These are phyloP conservation scores for Eulemur coronatus DNA, from an alignment of 2,797 vertebrate species.

Conservation along the genomic window DNA sequence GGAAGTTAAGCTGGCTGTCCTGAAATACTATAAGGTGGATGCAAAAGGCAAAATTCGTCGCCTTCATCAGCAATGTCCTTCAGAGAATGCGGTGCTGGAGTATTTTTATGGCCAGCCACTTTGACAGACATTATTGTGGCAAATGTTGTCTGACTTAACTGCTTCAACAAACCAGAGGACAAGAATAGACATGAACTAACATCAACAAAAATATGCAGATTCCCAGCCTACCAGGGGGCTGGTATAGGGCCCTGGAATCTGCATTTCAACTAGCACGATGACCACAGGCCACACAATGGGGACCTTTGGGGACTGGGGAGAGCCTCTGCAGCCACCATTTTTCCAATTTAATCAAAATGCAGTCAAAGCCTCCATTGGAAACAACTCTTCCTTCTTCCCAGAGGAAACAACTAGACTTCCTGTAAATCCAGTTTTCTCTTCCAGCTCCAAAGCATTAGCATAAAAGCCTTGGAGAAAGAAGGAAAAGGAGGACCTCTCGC, in stretches of 20 bases:
- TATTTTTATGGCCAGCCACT: not conserved
- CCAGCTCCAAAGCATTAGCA: slow-evolving; percentile 43
- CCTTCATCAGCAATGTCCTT: not conserved
- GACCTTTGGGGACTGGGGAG: not conserved
- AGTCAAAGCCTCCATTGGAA: not conserved
- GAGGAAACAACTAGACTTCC: slow-evolving; percentile 13
- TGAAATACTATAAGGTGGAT: not conserved
- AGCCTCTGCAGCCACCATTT: not conserved
- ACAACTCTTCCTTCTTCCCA: slow-evolving; percentile 13
- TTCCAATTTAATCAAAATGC: slow-evolving; percentile 23
- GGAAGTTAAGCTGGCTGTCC: not conserved
- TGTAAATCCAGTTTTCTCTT: slow-evolving; percentile 30
- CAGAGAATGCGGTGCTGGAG: not conserved
- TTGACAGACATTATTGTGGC: not conserved
- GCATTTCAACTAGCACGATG: not conserved
- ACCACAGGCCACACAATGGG: not conserved
- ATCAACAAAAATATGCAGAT: not conserved
- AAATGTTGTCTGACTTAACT: not conserved
- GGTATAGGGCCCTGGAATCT: not conserved
- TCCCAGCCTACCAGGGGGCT: not conserved
- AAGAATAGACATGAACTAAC: not conserved
- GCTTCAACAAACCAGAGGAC: not conserved
- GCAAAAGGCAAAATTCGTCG: not conserved
- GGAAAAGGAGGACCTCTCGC: not conserved
- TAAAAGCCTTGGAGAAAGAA: not conserved